These are phyloP conservation scores for Mobula hypostoma DNA, from an alignment of 2,113 vertebrate species.

Conservation along the genomic window DNA sequence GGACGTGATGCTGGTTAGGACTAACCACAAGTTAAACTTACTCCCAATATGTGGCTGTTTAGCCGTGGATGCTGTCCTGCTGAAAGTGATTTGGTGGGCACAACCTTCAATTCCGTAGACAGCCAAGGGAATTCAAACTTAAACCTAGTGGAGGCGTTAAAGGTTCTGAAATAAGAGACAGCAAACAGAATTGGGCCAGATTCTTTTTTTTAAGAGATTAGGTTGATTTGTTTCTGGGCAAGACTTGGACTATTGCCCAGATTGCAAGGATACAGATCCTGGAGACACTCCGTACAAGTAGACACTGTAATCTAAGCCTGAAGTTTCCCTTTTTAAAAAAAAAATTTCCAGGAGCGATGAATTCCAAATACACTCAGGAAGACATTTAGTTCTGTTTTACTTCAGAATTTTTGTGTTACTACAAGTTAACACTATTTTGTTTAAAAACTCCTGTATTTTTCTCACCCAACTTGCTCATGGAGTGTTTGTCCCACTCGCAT, in stretches of 20 bases:
- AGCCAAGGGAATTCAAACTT: background rate
- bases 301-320: slow-evolving; percentile 6
- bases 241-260: background rate
- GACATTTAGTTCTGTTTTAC: background rate
- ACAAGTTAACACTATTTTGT: background rate
- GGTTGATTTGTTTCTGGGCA: slow-evolving; percentile 20
- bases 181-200: slow-evolving; percentile 2
- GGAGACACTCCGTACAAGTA: background rate
- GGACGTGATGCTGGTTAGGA: too few species aligned
- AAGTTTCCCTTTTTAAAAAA: background rate
- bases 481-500: too few species aligned
- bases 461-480: too few species aligned
- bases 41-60: background rate
- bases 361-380: slow-evolving; percentile 7
- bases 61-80: background rate
- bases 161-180: slow-evolving; percentile 10
- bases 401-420: background rate
- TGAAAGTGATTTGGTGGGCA: background rate
- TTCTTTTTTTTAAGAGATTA: background rate
- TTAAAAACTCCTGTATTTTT: background rate
- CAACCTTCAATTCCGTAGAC: background rate
- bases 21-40: background rate
- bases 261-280: background rate
- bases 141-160: background rate
- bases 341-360: background rate